Evolutionary conservation across 2,113 vertebrate species (phyloP), one percentile per base, ranked within the genome.

Genomic region (Spilogale gracilis): DNA sequence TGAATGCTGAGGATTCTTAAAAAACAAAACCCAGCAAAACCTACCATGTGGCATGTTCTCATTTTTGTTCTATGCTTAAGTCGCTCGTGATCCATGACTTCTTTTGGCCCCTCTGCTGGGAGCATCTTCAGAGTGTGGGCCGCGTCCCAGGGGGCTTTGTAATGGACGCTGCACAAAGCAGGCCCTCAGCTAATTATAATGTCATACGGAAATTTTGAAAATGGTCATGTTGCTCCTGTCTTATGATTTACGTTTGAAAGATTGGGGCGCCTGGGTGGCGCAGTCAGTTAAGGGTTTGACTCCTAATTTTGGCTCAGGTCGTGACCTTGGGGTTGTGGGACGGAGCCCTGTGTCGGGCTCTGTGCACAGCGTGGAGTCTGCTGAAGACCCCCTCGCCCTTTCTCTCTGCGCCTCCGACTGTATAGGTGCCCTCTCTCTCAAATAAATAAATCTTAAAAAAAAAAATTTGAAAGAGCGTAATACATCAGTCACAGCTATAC

Each of bases 241-340:
- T 76, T 71, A 32, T 74, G 25, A 91, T 52, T 63, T 85, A 93
- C 25, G 50, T 30, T 78, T 78, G 48, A 78, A 78, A 50, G 13
- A 30, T 13, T 30, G 45, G 43, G 23, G 45, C 45, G 0, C 74
- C 74, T 30, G 74, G 74, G 6, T 50, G 45, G 45, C 14, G 3
- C 45, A 30, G 45, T 9, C 14, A 1, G 45, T 50, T 50, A 50
- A 50, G 25, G 7, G 4, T 50, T 25, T 30, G 74, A 50, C 74
- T 50, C 32, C 38, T 38, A 32, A 38, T 38, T 69, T 78, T 17
- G 7, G 12, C 45, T 78, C 74, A 78, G 74, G 74, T 78, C 13
- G 1, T 5, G 45, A 50, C 30, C 45, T 30, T 0, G 3, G 13
- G 12, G 45, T 50, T 0, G 1, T 30, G 45, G 3, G 45, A 30